Evolutionary conservation across 2,113 vertebrate genomes (phyloP).

Genomic region (Hemicordylus capensis): DNA sequence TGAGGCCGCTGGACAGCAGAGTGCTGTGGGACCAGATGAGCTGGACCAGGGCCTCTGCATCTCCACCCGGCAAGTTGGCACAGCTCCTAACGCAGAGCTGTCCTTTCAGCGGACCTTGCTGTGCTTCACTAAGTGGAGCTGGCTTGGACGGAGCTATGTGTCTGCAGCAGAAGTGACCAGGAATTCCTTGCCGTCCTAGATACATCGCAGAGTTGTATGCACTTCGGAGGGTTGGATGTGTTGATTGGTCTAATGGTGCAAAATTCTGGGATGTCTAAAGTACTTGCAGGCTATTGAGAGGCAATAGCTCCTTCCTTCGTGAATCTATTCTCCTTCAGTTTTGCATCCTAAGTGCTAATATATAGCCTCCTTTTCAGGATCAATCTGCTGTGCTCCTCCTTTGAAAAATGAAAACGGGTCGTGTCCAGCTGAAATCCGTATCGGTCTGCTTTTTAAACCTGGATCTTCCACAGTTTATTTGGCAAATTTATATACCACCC

Average conservation of each 20-base stretch:
- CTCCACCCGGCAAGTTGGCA: not conserved
- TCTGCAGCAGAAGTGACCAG: no score
- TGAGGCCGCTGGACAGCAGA: not conserved
- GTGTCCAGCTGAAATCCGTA: not conserved
- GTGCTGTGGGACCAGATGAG: not conserved
- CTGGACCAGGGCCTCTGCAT: no score
- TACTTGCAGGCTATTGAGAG: not conserved
- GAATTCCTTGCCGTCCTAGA: no score
- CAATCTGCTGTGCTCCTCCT: not conserved
- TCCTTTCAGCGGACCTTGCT: not conserved
- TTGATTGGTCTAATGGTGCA: not conserved
- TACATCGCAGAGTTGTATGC: no score
- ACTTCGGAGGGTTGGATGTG: no score
- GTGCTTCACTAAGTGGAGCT: not conserved
- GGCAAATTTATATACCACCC: no score
- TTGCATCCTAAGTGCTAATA: not conserved
- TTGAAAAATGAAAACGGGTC: no score
- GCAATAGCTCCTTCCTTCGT: not conserved
- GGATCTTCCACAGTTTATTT: not conserved
- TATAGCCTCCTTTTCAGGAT: no score
- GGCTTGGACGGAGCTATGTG: not conserved
- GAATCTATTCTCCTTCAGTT: not conserved
- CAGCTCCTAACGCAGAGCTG: not conserved
- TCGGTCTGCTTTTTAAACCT: not conserved
- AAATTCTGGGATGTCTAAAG: not conserved